Evolutionary conservation across 2,113 vertebrate species (phyloP), one percentile per base, ranked within the genome.

Genomic region (Cavia porcellus): DNA sequence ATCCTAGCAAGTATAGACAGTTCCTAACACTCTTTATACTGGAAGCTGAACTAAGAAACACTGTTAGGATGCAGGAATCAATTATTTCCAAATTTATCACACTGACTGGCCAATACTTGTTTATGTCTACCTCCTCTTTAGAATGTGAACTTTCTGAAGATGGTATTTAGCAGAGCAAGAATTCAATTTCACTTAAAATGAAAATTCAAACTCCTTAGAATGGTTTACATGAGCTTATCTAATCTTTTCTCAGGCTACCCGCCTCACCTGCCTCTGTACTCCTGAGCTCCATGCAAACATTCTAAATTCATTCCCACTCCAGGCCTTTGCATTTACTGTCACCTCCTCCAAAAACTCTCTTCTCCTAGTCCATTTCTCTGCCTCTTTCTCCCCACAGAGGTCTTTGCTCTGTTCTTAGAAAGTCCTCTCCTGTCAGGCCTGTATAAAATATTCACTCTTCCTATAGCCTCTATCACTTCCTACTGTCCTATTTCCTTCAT

Each of bases 101-200:
- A 85, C 5, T 89, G 52, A 68, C 30, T 45, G 82, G 68, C 75
- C 64, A 75, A 88, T 96, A 55, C 68, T 81, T 82, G 55, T 86
- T 92, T 70, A 50, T 32, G 17, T 70, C 42, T 89, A 24, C 61
- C 62, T 95, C 32, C 24, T 86, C 91, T 70, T 24, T 80, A 96
- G 42, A 64, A n/a, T 74, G 32, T 89, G 11, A 84, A 66, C 17
- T 72, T 28, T 61, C 84, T 80, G 55, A 91, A 93, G 80, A 96
- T 59, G 75, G 28, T 45, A 86, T 57, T 59, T 90, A 20, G 5
- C 61, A 90, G 17, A 96, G 47, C 7, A 81, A 15, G 5, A 90
- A 57, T 88, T 89, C 42, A 89, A 89, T 89, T 82, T 94, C 32
- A 86, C 50, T 70, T 14, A 94, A 89, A 87, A 84, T 61, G 79